Evolutionary conservation across 2,888 invertebrate genomes (phyloP).

Genomic region (Metallyticus violacea): DNA sequence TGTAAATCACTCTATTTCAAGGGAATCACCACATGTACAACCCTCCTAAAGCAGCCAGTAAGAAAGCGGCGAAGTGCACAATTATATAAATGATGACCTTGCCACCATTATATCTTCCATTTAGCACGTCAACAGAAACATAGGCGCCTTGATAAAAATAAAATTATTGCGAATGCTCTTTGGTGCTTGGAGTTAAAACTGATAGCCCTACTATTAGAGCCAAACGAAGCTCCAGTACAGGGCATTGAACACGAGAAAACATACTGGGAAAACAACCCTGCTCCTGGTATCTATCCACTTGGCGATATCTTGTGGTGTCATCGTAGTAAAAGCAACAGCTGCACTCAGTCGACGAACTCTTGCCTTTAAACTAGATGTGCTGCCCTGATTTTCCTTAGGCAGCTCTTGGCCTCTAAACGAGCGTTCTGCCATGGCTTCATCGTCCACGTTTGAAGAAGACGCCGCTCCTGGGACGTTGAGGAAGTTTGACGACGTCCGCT

Average conservation of each 20-base stretch:
- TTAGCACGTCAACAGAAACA: too few relatives aligned
- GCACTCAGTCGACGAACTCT: slow-evolving; percentile 23
- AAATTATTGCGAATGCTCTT: too few relatives aligned
- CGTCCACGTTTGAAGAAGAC: not conserved
- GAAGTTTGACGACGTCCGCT: not conserved
- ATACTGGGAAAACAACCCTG: slow-evolving; percentile 70
- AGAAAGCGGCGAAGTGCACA: too few relatives aligned
- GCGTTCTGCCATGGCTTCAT: slow-evolving; percentile 32
- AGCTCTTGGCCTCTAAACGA: not conserved
- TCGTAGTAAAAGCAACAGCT: slow-evolving; percentile 69
- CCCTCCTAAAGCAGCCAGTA: too few relatives aligned
- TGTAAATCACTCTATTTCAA: too few relatives aligned
- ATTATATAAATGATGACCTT: too few relatives aligned
- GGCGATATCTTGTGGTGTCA: slow-evolving; percentile 85
- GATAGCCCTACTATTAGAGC: too few relatives aligned
- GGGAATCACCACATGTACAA: too few relatives aligned
- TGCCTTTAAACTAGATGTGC: slow-evolving; percentile 31
- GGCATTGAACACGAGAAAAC: slow-evolving; percentile 76
- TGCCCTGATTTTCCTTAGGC: slow-evolving; percentile 40
- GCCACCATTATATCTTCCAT: too few relatives aligned
- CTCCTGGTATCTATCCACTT: slow-evolving; percentile 83
- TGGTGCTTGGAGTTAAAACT: too few relatives aligned
- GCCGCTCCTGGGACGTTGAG: not conserved
- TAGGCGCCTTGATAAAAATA: too few relatives aligned
- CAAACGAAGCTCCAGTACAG: slow-evolving; percentile 65